These are phyloP conservation scores for Drosophila mayaguana DNA, from an alignment of 2,888 invertebrate species.

Conservation along the genomic window DNA sequence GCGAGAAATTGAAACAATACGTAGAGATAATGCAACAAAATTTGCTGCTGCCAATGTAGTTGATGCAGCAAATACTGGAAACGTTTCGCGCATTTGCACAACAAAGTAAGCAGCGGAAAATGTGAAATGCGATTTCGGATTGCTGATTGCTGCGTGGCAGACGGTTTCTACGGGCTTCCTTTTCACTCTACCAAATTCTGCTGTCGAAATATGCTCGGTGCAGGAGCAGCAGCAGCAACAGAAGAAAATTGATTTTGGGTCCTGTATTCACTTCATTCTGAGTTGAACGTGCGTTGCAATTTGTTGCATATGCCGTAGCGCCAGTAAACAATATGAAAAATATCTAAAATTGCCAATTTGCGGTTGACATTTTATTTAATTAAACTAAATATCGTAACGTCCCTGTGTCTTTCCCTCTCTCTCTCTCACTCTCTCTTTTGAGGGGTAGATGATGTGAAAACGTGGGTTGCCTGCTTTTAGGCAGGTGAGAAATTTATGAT, in stretches of 20 bases:
- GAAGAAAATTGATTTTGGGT: slow-evolving; percentile 48
- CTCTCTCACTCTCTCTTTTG: neutral
- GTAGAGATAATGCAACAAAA: slow-evolving; percentile 47
- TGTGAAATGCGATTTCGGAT: slow-evolving; percentile 37
- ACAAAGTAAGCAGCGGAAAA: slow-evolving; percentile 51
- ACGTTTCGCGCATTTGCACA: slow-evolving; percentile 47
- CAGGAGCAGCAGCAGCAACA: slow-evolving; percentile 23
- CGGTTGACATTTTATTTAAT: slow-evolving; percentile 6
- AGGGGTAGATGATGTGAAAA: slow-evolving; percentile 21
- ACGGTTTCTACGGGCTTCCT: slow-evolving; percentile 31
- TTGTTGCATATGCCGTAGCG: slow-evolving; percentile 3
- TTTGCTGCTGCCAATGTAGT: slow-evolving; percentile 25
- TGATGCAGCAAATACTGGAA: slow-evolving; percentile 35
- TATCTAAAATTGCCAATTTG: slow-evolving; percentile 26
- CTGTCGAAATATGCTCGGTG: neutral
- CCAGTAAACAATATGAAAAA: neutral
- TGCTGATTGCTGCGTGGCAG: slow-evolving; percentile 41
- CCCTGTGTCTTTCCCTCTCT: neutral
- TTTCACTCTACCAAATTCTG: slow-evolving; percentile 8
- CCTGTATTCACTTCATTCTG: slow-evolving; percentile 11
- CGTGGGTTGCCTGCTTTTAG: slow-evolving; percentile 63
- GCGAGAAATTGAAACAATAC: slow-evolving; percentile 38
- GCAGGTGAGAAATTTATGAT: slow-evolving; percentile 43
- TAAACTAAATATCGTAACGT: slow-evolving; percentile 3
- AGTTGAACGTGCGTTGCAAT: neutral